Conservation (phyloP, 1,140 invertebrate genomes). For the Spodoptera frugiperda region DNA sequence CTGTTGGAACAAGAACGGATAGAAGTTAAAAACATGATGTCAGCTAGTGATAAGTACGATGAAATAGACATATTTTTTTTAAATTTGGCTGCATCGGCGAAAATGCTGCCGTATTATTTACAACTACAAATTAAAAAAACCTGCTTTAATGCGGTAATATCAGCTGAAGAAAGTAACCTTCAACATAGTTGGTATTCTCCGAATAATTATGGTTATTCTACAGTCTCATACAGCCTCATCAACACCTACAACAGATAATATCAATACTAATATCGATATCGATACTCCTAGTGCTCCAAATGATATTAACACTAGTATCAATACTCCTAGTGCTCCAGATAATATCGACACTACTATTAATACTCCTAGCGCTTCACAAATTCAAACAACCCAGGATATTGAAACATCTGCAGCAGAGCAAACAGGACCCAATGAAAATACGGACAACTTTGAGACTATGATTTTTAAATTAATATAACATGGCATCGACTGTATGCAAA, state of each 20-base stretch:
- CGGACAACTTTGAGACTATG: slow-evolving; percentile 24
- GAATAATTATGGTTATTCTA: slow-evolving; percentile 26
- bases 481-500: slow-evolving; percentile 24
- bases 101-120: slow-evolving; percentile 21
- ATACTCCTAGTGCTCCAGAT: slow-evolving; percentile 19
- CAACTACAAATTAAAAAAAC: slow-evolving; percentile 24
- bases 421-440: slow-evolving; percentile 20
- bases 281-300: slow-evolving; percentile 17
- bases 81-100: slow-evolving; percentile 22
- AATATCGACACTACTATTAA: slow-evolving; percentile 12
- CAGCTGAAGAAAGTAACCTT: slow-evolving; percentile 23
- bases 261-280: slow-evolving; percentile 21
- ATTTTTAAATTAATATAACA: slow-evolving; percentile 27
- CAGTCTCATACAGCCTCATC: slow-evolving; percentile 21
- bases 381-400: slow-evolving; percentile 25
- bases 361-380: slow-evolving; percentile 22
- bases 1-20: slow-evolving; percentile 22
- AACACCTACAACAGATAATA: slow-evolving; percentile 25
- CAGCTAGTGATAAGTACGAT: slow-evolving; percentile 23
- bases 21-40: slow-evolving; percentile 26
- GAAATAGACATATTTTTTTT: slow-evolving; percentile 22
- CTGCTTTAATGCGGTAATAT: slow-evolving; percentile 25
- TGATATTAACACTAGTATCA: slow-evolving; percentile 13
- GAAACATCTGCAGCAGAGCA: slow-evolving; percentile 24
- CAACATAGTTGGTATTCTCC: slow-evolving; percentile 20